Evolutionary conservation across 2,113 vertebrate genomes (phyloP).

Genomic region (Ellobius talpinus): DNA sequence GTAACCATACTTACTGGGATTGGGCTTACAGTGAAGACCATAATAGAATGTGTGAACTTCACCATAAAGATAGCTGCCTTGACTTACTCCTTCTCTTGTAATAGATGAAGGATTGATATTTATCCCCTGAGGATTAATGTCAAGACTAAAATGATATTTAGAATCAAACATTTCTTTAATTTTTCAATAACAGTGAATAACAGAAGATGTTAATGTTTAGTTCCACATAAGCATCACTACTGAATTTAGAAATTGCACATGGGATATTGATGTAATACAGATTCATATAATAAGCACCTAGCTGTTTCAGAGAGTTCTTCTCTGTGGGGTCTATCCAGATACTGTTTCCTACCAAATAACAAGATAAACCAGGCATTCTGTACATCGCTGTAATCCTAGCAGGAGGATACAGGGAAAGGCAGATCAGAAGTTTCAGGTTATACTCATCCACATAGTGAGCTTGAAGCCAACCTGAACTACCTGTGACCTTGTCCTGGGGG

Average conservation of each 20-base stretch:
- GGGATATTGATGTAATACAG: constrained; percentile 32
- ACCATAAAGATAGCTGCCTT: constrained; percentile 9
- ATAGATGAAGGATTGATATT: constrained; percentile 53
- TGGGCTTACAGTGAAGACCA: neutral
- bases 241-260: constrained; percentile 50
- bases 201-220: constrained; percentile 40
- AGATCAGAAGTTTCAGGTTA: neutral
- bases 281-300: constrained; percentile 49
- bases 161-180: constrained; percentile 32
- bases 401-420: neutral
- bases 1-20: constrained; percentile 2
- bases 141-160: constrained; percentile 55
- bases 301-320: neutral
- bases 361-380: neutral
- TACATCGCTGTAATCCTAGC: neutral
- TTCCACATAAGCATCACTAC: constrained; percentile 38
- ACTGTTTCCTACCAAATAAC: constrained; percentile 37
- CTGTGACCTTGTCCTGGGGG: too few species aligned
- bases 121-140: constrained; percentile 37
- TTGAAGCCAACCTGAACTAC: neutral
- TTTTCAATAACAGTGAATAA: constrained; percentile 24
- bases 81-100: constrained; percentile 5
- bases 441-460: neutral
- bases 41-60: constrained; percentile 37
- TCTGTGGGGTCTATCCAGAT: neutral